Evolutionary conservation across 2,113 vertebrate species (phyloP).

Genomic region (Bambusicola thoracicus): DNA sequence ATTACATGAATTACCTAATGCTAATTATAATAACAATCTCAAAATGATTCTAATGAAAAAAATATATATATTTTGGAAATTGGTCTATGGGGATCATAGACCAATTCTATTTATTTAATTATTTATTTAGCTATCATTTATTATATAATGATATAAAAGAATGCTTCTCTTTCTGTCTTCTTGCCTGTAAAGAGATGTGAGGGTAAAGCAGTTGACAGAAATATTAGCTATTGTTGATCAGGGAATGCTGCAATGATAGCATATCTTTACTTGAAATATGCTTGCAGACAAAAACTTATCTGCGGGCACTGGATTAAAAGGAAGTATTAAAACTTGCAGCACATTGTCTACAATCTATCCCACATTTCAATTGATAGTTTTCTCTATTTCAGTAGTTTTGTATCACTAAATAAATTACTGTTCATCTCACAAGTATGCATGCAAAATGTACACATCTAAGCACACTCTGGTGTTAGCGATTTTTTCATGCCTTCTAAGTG

Average conservation of each 20-base stretch:
- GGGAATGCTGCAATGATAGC: neutral
- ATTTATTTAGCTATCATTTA: too few relatives aligned
- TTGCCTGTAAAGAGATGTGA: neutral
- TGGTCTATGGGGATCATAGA: neutral
- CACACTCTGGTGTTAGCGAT: neutral
- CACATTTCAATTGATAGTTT: neutral
- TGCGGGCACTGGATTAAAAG: neutral
- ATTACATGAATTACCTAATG: neutral
- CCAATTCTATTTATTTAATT: neutral
- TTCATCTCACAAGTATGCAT: accelerated
- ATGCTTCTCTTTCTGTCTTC: neutral
- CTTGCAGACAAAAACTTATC: neutral
- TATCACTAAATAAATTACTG: neutral
- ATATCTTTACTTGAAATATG: neutral
- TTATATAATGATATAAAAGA: neutral
- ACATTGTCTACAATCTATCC: neutral
- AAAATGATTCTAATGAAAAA: neutral
- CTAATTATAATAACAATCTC: neutral
- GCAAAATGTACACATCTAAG: accelerated
- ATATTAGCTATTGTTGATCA: neutral
- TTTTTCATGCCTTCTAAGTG: neutral
- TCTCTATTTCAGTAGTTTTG: neutral
- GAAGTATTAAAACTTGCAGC: neutral
- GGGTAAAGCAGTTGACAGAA: neutral
- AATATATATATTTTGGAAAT: neutral